Base-by-base conservation (phyloP, 2,113 vertebrate species). In the Eurypyga helias region DNA sequence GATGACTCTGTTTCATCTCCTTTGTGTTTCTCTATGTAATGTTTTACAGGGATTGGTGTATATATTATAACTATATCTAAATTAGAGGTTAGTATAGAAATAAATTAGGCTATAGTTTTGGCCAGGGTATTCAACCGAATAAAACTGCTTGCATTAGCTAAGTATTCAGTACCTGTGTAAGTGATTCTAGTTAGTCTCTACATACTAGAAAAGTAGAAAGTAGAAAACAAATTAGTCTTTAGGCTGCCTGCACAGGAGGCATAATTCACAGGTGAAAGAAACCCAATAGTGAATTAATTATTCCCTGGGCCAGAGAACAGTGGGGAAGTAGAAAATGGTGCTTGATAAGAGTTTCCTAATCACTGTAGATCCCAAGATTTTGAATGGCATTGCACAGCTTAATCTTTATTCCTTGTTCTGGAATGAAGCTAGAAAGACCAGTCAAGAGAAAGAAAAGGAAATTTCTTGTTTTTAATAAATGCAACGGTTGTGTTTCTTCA, bases 401-500 rank as follows among this genome's bases (percentile, higher is more conserved):
- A 57, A 48, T 34, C 65, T 83, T 72, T 84, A 55, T 79, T 83
- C 12, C 17, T 62, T 83, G 14, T 58, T 83, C 64, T 71, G 33
- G 41, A 67, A 84, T 43, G 46, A 29, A 78, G 6, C 43, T 67
- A 60, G 52, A 95, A 72, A 81, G 46, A 51, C 20, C 28, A 80
- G 33, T 18, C 38, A 58, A 41, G 64, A 94, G 49, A 80, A 90
- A 61, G 33, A 76, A 62, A 61, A 92, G 14, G 0, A 52, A 89
- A 49, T 61, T 71, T n/a, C 5, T 64, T 83, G 23, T 34, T 18
- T 72, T 93, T 75, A 90, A 89, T 90, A 84, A 90, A 89, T 69
- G 36, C 97, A 61, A 62, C 69, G 87, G 64, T 95, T 91, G 20
- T 77, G 9, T 78, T 96, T 97, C 80, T 96, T 87, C 67, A 49